Percentiles rank a stretch among this genome's conserved stretches.
phyloP scores from a whole-genome alignment of 2,888 invertebrate species.

The Theretra japonica region DNA sequence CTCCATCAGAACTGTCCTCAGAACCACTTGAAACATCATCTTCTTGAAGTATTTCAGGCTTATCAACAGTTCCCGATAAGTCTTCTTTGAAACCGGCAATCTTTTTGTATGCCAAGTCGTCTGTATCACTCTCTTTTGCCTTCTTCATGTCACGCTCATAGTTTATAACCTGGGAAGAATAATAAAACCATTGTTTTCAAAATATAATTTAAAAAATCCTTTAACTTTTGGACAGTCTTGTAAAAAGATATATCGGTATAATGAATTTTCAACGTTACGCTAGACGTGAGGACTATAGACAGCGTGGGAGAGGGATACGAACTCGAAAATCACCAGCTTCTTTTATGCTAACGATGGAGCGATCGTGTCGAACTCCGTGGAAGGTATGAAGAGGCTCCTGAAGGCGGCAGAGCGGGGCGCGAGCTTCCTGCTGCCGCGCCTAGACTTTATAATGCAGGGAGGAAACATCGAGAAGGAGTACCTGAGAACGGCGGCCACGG shows the following conservation, averaged over 20 bases:
- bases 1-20: constrained; percentile 61
- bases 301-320: too few relatives aligned
- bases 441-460: background rate
- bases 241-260: background rate
- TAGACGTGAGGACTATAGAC: too few relatives aligned
- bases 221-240: background rate
- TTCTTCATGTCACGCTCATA: constrained; percentile 93
- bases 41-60: constrained; percentile 86
- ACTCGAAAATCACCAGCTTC: too few relatives aligned
- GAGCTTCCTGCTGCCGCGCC: background rate
- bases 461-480: background rate
- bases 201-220: too few relatives aligned
- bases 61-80: constrained; percentile 88
- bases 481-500: background rate
- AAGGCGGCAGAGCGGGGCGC: too few relatives aligned
- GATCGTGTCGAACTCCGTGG: too few relatives aligned
- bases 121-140: constrained; percentile 89
- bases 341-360: too few relatives aligned
- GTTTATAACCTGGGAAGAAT: constrained; percentile 87
- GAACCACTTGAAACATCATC: constrained; percentile 66
- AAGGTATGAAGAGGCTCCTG: too few relatives aligned
- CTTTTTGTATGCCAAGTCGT: constrained; percentile 93
- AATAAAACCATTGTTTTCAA: background rate
- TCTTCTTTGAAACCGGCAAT: constrained; percentile 93
- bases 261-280: too few relatives aligned